phyloP scores from a whole-genome alignment of 2,888 invertebrate genomes.

The Andrena praecox region DNA sequence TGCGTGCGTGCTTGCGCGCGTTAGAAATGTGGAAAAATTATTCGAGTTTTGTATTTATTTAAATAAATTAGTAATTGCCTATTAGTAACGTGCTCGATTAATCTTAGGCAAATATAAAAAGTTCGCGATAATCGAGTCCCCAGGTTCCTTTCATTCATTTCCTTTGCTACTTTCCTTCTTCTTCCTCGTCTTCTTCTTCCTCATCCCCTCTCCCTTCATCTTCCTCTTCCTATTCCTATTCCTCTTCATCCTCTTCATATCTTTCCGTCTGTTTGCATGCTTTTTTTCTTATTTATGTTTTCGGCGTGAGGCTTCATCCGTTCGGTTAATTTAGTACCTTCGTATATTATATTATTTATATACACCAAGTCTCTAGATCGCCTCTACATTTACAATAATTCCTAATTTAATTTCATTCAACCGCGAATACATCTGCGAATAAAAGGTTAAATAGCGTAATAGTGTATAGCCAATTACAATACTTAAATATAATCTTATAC shows the following conservation, averaged over 20 bases:
- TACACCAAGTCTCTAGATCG: constrained; percentile 78
- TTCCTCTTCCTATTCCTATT: neutral
- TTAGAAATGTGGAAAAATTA: constrained; percentile 81
- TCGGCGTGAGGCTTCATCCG: constrained; percentile 63
- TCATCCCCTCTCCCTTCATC: neutral
- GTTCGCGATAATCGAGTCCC: constrained; percentile 67
- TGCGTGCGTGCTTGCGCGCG: constrained; percentile 51
- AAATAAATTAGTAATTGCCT: constrained; percentile 81
- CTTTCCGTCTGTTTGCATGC: neutral
- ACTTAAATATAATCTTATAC: constrained; percentile 76
- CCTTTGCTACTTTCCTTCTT: constrained; percentile 7
- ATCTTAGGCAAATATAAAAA: constrained; percentile 82
- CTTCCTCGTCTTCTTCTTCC: neutral
- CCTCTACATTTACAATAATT: constrained; percentile 69
- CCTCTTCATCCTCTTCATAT: neutral
- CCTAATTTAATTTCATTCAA: constrained; percentile 71
- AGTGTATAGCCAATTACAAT: constrained; percentile 76
- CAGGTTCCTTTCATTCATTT: constrained; percentile 21
- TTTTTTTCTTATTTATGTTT: constrained; percentile 47
- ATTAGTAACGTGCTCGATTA: constrained; percentile 73
- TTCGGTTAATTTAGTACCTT: constrained; percentile 81
- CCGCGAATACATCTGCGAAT: constrained; percentile 71
- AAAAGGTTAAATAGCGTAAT: constrained; percentile 71
- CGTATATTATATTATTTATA: constrained; percentile 81
- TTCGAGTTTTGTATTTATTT: constrained; percentile 73